A percentile compares a stretch with the other conserved stretches of the same genome.
These are phyloP conservation scores for Silurus glanis DNA, from an alignment of 2,113 vertebrate genomes.

Conservation along the genomic window DNA sequence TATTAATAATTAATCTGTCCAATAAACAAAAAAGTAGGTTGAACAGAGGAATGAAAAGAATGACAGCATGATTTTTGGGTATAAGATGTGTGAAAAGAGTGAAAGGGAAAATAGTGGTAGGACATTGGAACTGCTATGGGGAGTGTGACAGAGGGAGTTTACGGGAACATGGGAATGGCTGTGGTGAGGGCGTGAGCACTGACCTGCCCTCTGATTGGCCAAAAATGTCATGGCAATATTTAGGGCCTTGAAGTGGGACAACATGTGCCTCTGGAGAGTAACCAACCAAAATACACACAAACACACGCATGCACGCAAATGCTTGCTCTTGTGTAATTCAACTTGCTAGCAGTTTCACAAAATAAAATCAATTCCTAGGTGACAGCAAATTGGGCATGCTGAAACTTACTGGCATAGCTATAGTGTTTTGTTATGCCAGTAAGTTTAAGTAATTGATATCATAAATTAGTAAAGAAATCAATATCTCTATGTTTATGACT, in stretches of 20 bases:
- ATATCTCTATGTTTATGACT: neutral
- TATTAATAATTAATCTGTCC: neutral
- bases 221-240: conserved; percentile 53
- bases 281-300: conserved; percentile 23
- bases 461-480: neutral
- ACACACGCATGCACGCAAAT: neutral
- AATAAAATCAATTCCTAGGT: conserved; percentile 19
- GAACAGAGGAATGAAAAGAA: neutral
- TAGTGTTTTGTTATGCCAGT: too few species aligned
- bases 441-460: neutral
- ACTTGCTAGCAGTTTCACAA: neutral
- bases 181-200: conserved; percentile 58
- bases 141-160: conserved; percentile 14
- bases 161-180: conserved; percentile 24
- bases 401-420: neutral
- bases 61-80: neutral
- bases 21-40: neutral
- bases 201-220: conserved; percentile 60
- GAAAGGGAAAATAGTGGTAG: neutral
- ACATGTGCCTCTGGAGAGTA: conserved; percentile 53
- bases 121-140: neutral
- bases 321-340: neutral
- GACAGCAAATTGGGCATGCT: neutral
- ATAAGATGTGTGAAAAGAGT: too few species aligned
- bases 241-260: conserved; percentile 52